phyloP scores from a whole-genome alignment of 2,113 vertebrate species.

The Tupaia chinensis region DNA sequence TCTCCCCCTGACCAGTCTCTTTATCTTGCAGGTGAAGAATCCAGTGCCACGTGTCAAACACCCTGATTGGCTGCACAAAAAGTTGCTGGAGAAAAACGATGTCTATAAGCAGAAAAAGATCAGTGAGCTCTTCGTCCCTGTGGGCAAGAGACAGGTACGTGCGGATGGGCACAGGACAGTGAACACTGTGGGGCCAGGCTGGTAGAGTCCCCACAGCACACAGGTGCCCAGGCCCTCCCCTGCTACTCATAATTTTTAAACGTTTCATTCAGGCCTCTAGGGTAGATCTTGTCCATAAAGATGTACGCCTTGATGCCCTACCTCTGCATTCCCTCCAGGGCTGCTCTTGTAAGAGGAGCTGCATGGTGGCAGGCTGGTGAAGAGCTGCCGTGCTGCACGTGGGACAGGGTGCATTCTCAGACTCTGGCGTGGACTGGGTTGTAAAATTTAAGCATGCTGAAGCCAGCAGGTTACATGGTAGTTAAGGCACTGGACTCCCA shows the following conservation, averaged over 20 bases:
- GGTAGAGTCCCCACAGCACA: neutral
- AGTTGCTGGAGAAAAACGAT: conserved; percentile 98
- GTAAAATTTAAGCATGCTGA: neutral
- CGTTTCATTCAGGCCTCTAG: neutral
- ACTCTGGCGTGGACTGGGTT: neutral
- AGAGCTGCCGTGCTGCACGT: neutral
- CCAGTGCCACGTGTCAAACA: conserved; percentile 97
- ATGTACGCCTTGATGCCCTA: neutral
- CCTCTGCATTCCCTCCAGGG: neutral
- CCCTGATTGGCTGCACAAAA: conserved; percentile 99
- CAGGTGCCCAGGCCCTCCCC: accelerated
- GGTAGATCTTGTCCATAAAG: neutral
- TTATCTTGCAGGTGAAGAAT: conserved; percentile 93
- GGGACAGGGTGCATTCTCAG: neutral
- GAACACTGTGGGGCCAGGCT: neutral
- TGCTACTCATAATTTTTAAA: neutral
- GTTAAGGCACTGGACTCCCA: too few relatives aligned
- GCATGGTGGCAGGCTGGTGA: neutral
- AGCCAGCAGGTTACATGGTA: too few relatives aligned
- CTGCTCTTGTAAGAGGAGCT: neutral
- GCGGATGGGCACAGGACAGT: neutral
- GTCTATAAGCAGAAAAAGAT: conserved; percentile 99
- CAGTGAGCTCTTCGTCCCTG: conserved; percentile 94
- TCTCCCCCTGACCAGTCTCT: accelerated
- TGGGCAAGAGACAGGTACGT: conserved; percentile 95